Conservation (phyloP, 2,888 invertebrate species). For the Cephalotes varians region DNA sequence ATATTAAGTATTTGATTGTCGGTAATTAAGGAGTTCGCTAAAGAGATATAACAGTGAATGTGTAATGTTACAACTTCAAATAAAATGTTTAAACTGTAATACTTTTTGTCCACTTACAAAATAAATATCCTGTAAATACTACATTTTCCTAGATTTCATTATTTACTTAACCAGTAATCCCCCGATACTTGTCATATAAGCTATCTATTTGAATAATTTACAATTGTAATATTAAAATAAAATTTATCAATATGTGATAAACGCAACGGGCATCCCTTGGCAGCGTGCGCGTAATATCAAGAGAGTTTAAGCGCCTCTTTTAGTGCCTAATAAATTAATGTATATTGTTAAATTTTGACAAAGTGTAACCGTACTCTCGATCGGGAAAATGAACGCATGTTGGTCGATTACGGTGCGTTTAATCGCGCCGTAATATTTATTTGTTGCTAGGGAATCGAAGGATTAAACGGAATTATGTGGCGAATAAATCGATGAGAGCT, state of each 20-base stretch:
- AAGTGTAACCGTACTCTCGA: neutral
- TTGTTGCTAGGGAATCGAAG: constrained; percentile 39
- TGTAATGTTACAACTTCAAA: constrained; percentile 52
- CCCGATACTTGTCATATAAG: neutral
- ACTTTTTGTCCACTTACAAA: constrained; percentile 71
- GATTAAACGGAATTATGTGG: constrained; percentile 65
- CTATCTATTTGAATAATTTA: constrained; percentile 3
- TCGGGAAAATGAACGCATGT: constrained; percentile 20
- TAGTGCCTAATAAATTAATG: constrained; percentile 20
- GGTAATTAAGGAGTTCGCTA: constrained; percentile 62
- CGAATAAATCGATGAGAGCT: constrained; percentile 61
- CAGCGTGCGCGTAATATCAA: neutral
- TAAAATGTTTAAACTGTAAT: constrained; percentile 69
- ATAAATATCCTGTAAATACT: constrained; percentile 72
- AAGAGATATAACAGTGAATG: constrained; percentile 51
- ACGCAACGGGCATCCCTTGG: neutral
- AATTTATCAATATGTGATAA: constrained; percentile 18
- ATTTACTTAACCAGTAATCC: neutral
- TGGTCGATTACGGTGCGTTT: constrained; percentile 49
- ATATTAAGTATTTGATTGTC: constrained; percentile 54
- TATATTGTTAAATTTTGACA: constrained; percentile 21
- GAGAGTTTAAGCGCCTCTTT: neutral
- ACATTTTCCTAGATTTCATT: neutral
- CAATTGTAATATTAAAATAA: neutral
- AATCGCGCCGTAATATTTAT: constrained; percentile 67